phyloP scores from a whole-genome alignment of 2,113 vertebrate species.

The Cynoglossus semilaevis region DNA sequence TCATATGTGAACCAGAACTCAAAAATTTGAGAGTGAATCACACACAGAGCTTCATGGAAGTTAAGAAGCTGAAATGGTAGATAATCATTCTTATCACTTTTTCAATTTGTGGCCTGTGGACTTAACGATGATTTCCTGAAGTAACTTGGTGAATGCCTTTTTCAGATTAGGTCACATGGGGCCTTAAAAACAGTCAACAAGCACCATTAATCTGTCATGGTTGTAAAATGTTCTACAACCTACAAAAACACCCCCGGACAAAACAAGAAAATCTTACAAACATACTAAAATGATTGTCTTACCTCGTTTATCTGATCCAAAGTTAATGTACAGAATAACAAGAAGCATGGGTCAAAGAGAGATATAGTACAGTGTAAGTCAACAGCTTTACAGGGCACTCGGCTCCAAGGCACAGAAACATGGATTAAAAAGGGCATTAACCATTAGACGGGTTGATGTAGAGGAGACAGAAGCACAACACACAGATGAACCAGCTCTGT shows the following conservation, averaged over 20 bases:
- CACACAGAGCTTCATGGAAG: too few species aligned
- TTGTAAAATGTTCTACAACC: conserved; percentile 36
- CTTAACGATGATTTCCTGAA: too few species aligned
- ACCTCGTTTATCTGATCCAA: conserved; percentile 84
- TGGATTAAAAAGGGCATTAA: conserved; percentile 68
- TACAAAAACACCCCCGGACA: conserved; percentile 40
- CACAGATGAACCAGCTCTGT: conserved; percentile 51
- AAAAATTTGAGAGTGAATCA: not conserved
- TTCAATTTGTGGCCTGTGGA: too few species aligned
- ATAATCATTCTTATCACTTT: too few species aligned
- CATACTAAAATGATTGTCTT: conserved; percentile 73
- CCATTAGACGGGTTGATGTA: conserved; percentile 57
- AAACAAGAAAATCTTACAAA: conserved; percentile 50
- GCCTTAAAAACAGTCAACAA: conserved; percentile 44
- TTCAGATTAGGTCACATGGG: conserved; percentile 45
- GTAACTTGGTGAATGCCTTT: conserved; percentile 65
- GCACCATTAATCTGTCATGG: conserved; percentile 41
- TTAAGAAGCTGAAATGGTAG: too few species aligned
- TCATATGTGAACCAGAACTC: too few species aligned
- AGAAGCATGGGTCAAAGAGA: conserved; percentile 79
- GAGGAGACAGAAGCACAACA: conserved; percentile 58
- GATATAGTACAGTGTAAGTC: conserved; percentile 74
- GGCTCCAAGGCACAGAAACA: conserved; percentile 60
- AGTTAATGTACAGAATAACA: conserved; percentile 77
- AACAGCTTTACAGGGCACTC: conserved; percentile 65